Evolutionary conservation across 2,888 invertebrate genomes (phyloP), one percentile per base, ranked within the genome.

Genomic region (Ormyrus thymus): DNA sequence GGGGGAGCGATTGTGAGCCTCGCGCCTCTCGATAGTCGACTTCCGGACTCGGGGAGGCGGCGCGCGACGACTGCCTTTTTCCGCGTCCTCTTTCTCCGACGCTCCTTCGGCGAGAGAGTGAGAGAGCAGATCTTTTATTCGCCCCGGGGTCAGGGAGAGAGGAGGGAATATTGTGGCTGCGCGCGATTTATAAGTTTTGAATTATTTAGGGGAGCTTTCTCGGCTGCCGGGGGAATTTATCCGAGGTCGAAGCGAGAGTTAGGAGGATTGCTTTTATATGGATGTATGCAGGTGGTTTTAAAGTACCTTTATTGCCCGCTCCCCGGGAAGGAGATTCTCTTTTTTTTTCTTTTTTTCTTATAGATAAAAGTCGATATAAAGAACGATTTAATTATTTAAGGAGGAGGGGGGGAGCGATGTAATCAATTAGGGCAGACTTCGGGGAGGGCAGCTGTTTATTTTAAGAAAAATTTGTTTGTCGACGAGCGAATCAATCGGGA

Each of bases 131-230:
- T 55, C 68, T 68, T 68, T 68, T 68, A 15, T 55, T 29, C 29
- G 29, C 29, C 29, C 59, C 13, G 43, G 46, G 46, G 53, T 2
- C 29, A 29, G 29, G 45, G 45, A 53, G 46, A 46, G 7, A 15
- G 51, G 51, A 50, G 61, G 62, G 29, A 29, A 53, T 72, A 53
- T 71, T 59, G 59, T 46, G 72, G 61, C n/a, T 9, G 29, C 29
- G 29, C 11, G 53, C 62, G 72, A 64, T 64, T 73, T 73, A 73
- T 73, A 48, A 50, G 61, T 74, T 59, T 66, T 74, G 66, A 74
- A 74, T 74, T 74, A 74, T 74, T 74, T 66, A 74, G 66, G 51
- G 53, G 45, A 29, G 48, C 50, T 15, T 13, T 48, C 29, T 45
- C 9, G 11, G 7, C 13, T 48, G 10, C 53, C 15, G 53, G 53